Conservation (phyloP, 2,888 invertebrate genomes). For the Tuta absoluta region DNA sequence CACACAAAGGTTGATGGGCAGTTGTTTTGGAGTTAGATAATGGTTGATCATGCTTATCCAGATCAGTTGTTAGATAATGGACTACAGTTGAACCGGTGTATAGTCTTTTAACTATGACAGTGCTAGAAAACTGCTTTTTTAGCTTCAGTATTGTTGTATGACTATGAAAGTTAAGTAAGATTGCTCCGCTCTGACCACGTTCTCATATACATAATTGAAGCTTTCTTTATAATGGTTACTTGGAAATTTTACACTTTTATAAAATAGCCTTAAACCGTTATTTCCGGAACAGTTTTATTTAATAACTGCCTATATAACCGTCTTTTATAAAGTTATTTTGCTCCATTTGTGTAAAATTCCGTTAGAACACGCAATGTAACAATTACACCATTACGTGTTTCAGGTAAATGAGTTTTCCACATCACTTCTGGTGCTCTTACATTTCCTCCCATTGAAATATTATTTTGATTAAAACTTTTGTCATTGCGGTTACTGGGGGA, state of each 20-base stretch:
- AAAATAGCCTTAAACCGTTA: not conserved
- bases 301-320: constrained; percentile 18
- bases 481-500: too few relatives aligned
- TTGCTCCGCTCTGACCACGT: not conserved
- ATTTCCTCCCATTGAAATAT: not conserved
- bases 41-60: constrained; percentile 17
- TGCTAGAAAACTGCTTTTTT: not conserved
- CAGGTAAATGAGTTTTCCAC: constrained; percentile 15
- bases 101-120: not conserved
- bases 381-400: constrained; percentile 20
- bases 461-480: not conserved
- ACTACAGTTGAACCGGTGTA: not conserved
- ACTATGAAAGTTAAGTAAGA: too few relatives aligned
- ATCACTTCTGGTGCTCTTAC: not conserved
- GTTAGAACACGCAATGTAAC: constrained; percentile 21
- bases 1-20: constrained; percentile 22
- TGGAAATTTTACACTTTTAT: not conserved
- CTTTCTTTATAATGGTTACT: not conserved
- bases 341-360: constrained; percentile 18
- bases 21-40: constrained; percentile 25
- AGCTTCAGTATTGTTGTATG: not conserved
- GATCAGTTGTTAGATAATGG: constrained; percentile 18
- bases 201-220: not conserved
- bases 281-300: constrained; percentile 20
- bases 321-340: constrained; percentile 15